Evolutionary conservation across 2,797 vertebrate genomes (phyloP).

Genomic region (Astyanax mexicanus): DNA sequence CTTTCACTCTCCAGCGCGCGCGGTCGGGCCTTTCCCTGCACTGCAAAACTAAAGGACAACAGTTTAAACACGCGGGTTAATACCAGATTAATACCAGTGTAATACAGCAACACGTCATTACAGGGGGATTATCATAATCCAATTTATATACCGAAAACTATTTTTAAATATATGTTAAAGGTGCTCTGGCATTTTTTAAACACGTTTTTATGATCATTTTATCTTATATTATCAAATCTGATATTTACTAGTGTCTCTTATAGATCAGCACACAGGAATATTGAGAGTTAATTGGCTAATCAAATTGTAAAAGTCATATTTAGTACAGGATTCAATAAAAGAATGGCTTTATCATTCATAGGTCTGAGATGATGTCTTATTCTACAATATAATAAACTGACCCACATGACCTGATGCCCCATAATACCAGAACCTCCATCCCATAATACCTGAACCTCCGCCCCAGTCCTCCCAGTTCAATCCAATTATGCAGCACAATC

Average conservation of each 20-base stretch:
- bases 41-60: background rate
- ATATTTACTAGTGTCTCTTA: background rate
- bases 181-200: too few relatives aligned
- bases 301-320: background rate
- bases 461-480: conserved; percentile 43
- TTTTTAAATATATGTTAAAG: too few relatives aligned
- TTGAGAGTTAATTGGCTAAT: background rate
- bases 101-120: too few relatives aligned
- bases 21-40: background rate
- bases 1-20: conserved; percentile 50
- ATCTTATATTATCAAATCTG: background rate
- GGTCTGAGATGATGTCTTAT: background rate
- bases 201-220: too few relatives aligned
- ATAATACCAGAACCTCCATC: background rate
- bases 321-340: background rate
- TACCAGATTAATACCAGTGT: too few relatives aligned
- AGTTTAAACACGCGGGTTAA: background rate
- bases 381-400: background rate
- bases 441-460: background rate
- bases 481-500: conserved; percentile 52
- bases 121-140: too few relatives aligned
- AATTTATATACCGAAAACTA: too few relatives aligned
- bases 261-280: background rate
- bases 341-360: background rate
- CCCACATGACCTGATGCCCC: background rate